Evolutionary conservation across 2,113 vertebrate species (phyloP).

Genomic region (Oenanthe oenanthe): DNA sequence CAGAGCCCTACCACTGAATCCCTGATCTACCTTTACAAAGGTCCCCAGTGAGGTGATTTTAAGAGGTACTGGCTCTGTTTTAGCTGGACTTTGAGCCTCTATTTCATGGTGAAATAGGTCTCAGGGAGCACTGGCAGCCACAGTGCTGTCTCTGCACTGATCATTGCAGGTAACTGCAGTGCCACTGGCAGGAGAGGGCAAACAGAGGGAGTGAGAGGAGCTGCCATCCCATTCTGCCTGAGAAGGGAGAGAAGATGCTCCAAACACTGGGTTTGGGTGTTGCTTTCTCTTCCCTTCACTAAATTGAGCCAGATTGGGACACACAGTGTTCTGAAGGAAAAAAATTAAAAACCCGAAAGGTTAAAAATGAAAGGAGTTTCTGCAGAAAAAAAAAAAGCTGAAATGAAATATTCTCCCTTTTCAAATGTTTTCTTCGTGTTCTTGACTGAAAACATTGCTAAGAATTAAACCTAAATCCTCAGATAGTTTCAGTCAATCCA

Average conservation of each 20-base stretch:
- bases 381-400: not conserved
- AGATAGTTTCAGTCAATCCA: not conserved
- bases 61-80: not conserved
- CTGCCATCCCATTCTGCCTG: not conserved
- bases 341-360: not conserved
- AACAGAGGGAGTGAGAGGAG: not conserved
- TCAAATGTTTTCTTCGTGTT: not conserved
- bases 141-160: accelerated
- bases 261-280: accelerated
- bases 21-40: not conserved
- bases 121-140: not conserved
- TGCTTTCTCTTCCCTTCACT: not conserved
- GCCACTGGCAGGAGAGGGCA: not conserved
- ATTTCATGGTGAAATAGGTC: not conserved
- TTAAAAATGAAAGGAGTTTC: not conserved
- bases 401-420: not conserved
- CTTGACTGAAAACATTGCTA: not conserved
- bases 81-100: not conserved
- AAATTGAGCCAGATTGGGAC: not conserved
- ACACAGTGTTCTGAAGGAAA: accelerated
- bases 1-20: not conserved
- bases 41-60: not conserved
- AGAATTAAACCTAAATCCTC: not conserved
- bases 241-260: not conserved
- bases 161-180: not conserved